A percentile compares a stretch with the other conserved stretches of the same genome.
Conservation (phyloP, 2,797 vertebrate genomes). For the Zalophus californianus region DNA sequence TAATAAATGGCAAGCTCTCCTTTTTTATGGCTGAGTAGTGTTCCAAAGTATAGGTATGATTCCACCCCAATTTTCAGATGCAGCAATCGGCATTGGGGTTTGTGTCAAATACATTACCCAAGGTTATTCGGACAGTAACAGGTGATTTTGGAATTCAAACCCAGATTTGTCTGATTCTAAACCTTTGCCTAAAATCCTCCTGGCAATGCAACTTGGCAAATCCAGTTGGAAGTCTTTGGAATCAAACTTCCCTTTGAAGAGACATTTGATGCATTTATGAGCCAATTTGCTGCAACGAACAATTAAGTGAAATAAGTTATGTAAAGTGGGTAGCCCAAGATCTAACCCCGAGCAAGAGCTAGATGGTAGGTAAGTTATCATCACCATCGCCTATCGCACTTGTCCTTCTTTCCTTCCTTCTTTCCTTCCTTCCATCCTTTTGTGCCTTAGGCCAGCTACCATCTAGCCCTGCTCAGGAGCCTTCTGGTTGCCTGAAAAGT, state of each 20-base stretch:
- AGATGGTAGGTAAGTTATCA: too few relatives aligned
- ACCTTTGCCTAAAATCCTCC: constrained; percentile 5
- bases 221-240: neutral
- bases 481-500: neutral
- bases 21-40: neutral
- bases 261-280: neutral
- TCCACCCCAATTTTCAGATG: neutral
- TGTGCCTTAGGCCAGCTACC: neutral
- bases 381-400: neutral
- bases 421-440: neutral
- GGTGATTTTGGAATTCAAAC: neutral
- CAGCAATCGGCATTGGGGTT: neutral
- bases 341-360: neutral
- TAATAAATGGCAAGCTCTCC: neutral
- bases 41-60: neutral
- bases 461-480: neutral
- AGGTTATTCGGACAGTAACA: neutral
- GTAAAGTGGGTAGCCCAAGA: neutral
- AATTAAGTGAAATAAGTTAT: neutral
- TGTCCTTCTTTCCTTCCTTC: neutral
- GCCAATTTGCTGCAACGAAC: neutral
- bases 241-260: constrained; percentile 32
- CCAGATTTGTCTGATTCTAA: neutral
- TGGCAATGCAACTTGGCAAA: neutral
- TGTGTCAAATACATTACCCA: neutral